Percentiles rank a stretch among this genome's conserved stretches.
phyloP scores from a whole-genome alignment of 2,113 vertebrate species.

The Meles meles region DNA sequence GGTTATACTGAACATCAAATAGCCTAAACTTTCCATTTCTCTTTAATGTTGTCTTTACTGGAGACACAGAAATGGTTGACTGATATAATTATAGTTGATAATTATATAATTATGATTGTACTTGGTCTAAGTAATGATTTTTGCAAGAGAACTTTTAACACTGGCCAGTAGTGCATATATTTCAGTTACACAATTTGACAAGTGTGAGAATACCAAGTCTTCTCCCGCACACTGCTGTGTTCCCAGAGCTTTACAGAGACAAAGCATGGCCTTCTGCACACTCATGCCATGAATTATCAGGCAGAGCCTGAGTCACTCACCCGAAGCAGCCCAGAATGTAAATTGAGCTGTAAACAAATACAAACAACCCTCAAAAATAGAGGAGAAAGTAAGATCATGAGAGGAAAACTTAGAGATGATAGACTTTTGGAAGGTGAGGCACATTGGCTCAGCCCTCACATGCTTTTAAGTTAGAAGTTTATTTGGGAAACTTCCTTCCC shows the following conservation, averaged over 20 bases:
- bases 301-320: neutral
- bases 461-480: neutral
- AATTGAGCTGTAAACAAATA: neutral
- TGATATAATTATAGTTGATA: neutral
- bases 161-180: neutral
- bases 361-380: neutral
- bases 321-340: neutral
- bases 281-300: neutral
- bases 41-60: conserved; percentile 21
- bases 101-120: neutral
- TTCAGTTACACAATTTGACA: neutral
- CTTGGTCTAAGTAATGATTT: neutral
- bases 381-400: neutral
- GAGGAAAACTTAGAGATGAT: neutral
- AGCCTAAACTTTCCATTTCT: conserved; percentile 22
- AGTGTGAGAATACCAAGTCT: neutral
- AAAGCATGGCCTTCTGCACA: neutral
- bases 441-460: neutral
- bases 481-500: neutral
- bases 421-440: neutral
- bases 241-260: neutral
- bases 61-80: conserved; percentile 28
- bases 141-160: neutral
- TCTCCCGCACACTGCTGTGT: neutral
- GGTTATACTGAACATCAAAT: conserved; percentile 33